phyloP scores from a whole-genome alignment of 2,113 vertebrate genomes.

The Lamprotornis superbus region DNA sequence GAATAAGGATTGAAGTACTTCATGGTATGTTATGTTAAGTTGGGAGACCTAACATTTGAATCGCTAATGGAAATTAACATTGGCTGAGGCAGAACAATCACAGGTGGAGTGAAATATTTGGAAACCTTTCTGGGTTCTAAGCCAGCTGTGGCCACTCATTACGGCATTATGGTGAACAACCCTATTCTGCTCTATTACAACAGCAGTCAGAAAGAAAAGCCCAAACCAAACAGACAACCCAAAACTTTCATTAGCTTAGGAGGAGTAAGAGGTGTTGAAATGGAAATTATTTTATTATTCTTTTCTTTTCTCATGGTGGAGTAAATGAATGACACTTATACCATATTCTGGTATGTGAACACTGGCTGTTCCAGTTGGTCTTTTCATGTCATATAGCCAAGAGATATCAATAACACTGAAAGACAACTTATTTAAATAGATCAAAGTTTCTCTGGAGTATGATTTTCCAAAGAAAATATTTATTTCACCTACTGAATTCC shows the following conservation, averaged over 20 bases:
- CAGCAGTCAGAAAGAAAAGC: rapidly evolving
- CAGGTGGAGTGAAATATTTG: not conserved
- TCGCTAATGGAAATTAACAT: rapidly evolving
- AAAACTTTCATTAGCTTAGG: not conserved
- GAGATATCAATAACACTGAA: not conserved
- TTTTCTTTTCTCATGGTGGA: not conserved
- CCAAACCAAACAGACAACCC: not conserved
- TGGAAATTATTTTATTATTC: not conserved
- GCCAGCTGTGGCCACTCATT: not conserved
- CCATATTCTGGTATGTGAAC: not conserved
- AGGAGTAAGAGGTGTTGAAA: not conserved
- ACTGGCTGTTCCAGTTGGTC: not conserved
- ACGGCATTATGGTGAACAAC: not conserved
- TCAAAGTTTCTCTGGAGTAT: not conserved
- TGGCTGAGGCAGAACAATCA: not conserved
- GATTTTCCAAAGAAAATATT: not conserved
- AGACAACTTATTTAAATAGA: not conserved
- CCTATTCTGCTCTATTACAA: not conserved
- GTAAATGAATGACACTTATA: not conserved
- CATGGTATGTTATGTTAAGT: not conserved
- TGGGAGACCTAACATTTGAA: not conserved
- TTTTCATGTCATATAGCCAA: not conserved
- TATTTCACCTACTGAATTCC: not conserved
- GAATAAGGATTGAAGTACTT: not conserved
- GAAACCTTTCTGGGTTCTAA: not conserved